Evolutionary conservation across 1,140 invertebrate genomes (phyloP), one percentile per base, ranked within the genome.

Genomic region (Procambarus clarkii): DNA sequence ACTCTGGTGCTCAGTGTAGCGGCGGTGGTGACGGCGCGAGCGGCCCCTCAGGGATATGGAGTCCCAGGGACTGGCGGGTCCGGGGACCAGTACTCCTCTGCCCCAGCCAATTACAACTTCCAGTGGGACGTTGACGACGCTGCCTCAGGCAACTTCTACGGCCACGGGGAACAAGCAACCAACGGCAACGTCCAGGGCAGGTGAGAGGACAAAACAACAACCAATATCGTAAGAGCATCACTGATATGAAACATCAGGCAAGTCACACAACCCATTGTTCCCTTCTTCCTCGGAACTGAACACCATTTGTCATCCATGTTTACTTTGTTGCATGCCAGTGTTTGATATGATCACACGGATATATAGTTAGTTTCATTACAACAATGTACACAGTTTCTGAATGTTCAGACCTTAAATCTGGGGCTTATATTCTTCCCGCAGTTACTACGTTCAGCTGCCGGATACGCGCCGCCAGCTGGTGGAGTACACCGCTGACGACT

Each of bases 381-480:
- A n/a, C n/a, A n/a, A n/a, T n/a, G n/a, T n/a, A n/a, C n/a, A n/a
- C n/a, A n/a, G n/a, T n/a, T n/a, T n/a, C n/a, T n/a, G n/a, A n/a
- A n/a, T n/a, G n/a, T n/a, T n/a, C 34, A 34, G 1, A 34, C 34
- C 0, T 1, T 34, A 34, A 34, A 34, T 1, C 34, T 34, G 34
- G 34, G 34, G 34, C 34, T 34, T 54, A 54, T 54, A 54, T 54
- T 54, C 50, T 0, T 34, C 34, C 34, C 8, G 3, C 46, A 77
- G 48, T 34, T 86, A 78, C 85, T 69, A 69, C 81, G 81, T 83
- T 4, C 34, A 60, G 34, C 81, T 83, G 58, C 81, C 81, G 5
- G 81, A 83, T 60, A 46, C 58, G 2, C 81, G 81, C 5, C 81
- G 69, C 60, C 60, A 69, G 81, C 21, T 11, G 60, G 81, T 83